These are phyloP conservation scores for Rhizomys pruinosus DNA, from an alignment of 2,113 vertebrate species.

Conservation along the genomic window DNA sequence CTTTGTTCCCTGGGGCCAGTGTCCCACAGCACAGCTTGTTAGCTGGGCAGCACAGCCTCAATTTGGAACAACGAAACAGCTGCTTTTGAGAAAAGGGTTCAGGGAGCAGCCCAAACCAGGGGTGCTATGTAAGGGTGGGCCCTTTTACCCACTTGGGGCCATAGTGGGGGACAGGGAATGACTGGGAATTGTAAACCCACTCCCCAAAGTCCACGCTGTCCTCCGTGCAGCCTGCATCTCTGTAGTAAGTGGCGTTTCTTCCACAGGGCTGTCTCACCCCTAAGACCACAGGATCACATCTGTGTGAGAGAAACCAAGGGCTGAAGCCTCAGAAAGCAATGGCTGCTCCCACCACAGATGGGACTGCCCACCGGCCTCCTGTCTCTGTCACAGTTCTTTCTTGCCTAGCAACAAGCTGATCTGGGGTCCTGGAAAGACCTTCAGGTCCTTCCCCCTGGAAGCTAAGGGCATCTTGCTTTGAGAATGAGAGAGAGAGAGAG, in stretches of 20 bases:
- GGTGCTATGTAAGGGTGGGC: background rate
- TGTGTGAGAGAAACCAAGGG: background rate
- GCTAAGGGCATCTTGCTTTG: background rate
- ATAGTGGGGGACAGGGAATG: fast-evolving
- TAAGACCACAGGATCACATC: background rate
- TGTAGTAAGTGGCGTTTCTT: background rate
- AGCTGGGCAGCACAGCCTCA: background rate
- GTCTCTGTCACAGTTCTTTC: background rate
- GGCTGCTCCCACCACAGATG: background rate
- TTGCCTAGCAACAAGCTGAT: background rate
- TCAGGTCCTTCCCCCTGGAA: background rate
- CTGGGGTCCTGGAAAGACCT: background rate
- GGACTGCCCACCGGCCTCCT: background rate
- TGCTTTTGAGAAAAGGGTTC: background rate
- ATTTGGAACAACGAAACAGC: background rate
- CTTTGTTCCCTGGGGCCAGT: background rate
- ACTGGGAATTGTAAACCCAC: background rate
- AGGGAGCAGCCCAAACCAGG: too few species aligned
- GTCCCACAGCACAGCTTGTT: background rate
- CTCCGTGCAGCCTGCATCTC: background rate
- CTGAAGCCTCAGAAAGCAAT: background rate
- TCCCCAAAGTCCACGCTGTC: background rate
- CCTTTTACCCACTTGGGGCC: background rate
- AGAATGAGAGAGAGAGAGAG: too few species aligned
- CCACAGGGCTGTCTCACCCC: too few species aligned